phyloP scores from a whole-genome alignment of 2,797 vertebrate species.

The Eulemur mongoz region DNA sequence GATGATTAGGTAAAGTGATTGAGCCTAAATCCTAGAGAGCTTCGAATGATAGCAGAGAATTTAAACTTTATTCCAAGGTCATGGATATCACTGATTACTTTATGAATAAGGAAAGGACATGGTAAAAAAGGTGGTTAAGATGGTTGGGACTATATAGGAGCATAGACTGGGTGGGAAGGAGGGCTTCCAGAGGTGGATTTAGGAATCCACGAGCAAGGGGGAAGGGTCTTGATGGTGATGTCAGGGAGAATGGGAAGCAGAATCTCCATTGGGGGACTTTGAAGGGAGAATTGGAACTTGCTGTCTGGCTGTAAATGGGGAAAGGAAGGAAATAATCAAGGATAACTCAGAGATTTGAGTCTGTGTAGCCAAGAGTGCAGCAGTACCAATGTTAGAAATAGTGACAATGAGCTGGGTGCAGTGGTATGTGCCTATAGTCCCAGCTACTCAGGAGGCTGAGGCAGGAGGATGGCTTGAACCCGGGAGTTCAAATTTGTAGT shows the following conservation, averaged over 20 bases:
- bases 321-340: slow-evolving; percentile 6
- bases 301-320: not conserved
- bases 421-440: not conserved
- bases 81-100: not conserved
- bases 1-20: not conserved
- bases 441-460: not conserved
- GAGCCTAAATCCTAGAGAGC: not conserved
- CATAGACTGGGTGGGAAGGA: not conserved
- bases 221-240: not conserved
- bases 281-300: slow-evolving; percentile 16
- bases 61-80: slow-evolving; percentile 27
- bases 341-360: not conserved
- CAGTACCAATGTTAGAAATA: not conserved
- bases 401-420: not conserved
- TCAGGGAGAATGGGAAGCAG: not conserved
- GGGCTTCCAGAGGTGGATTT: not conserved
- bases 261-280: not conserved
- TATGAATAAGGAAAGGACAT: slow-evolving; percentile 14
- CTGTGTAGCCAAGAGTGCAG: not conserved
- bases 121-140: slow-evolving; percentile 8
- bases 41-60: slow-evolving; percentile 24
- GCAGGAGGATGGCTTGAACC: not conserved
- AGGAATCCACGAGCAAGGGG: not conserved
- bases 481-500: not conserved
- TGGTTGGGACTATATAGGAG: not conserved